Conservation (phyloP, 2,888 invertebrate genomes). For the Eupithecia abbreviata region DNA sequence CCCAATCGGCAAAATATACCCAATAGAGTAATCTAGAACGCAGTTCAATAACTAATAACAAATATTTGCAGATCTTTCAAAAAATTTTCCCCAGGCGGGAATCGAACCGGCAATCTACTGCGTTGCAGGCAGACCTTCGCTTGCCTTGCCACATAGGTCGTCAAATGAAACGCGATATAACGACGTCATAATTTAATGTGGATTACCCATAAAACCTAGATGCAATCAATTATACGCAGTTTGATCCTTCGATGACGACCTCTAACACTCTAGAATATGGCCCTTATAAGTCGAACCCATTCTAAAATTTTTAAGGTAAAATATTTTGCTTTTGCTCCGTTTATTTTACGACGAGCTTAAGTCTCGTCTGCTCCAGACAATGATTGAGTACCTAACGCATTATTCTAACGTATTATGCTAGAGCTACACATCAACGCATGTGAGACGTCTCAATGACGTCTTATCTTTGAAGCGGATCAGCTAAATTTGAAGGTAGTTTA, state of each 20-base stretch:
- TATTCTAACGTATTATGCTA: not conserved
- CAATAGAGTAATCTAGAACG: too few relatives aligned
- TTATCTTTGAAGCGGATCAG: not conserved
- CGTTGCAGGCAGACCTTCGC: too few relatives aligned
- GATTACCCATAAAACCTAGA: too few relatives aligned
- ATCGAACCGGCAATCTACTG: too few relatives aligned
- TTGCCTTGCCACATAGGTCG: too few relatives aligned
- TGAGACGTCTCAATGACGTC: not conserved
- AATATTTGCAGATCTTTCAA: too few relatives aligned
- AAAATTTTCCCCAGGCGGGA: too few relatives aligned
- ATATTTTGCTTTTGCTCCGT: not conserved
- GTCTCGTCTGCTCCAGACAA: constrained; percentile 1
- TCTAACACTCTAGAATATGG: not conserved
- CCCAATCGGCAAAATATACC: too few relatives aligned
- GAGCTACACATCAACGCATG: not conserved
- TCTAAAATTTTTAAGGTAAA: not conserved
- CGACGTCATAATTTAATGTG: too few relatives aligned
- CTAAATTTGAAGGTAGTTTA: not conserved
- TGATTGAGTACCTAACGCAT: not conserved
- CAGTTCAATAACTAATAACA: too few relatives aligned
- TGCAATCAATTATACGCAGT: not conserved
- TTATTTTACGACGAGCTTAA: not conserved
- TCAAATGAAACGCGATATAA: too few relatives aligned
- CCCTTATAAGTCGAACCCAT: not conserved
- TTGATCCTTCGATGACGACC: not conserved